Evolutionary conservation across 1,140 invertebrate species (phyloP).

Genomic region (Battus philenor): DNA sequence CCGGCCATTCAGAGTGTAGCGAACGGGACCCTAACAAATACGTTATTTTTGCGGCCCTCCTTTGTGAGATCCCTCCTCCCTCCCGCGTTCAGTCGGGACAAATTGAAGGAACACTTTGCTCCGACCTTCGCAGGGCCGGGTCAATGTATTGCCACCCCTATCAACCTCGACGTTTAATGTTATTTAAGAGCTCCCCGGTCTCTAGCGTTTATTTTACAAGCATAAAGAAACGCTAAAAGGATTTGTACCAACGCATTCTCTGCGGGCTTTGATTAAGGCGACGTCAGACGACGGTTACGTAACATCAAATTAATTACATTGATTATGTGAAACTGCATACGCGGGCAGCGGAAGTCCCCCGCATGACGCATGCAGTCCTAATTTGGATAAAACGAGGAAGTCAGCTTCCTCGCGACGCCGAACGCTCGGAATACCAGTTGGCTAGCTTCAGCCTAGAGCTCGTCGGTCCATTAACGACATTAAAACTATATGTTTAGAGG

Average conservation of each 20-base stretch:
- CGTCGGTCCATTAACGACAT: too few species aligned
- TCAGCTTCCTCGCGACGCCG: constrained; percentile 8
- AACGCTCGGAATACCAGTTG: constrained; percentile 1
- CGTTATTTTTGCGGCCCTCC: neutral
- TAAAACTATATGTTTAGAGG: too few species aligned
- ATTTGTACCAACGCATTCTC: too few species aligned
- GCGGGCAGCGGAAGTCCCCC: constrained; percentile 4
- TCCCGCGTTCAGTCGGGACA: constrained; percentile 3
- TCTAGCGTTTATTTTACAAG: constrained; percentile 5
- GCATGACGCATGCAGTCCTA: constrained; percentile 7
- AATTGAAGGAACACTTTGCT: constrained; percentile 11
- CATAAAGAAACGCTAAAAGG: too few species aligned
- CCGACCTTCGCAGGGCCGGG: constrained; percentile 7
- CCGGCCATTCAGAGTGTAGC: constrained; percentile 4
- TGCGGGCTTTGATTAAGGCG: too few species aligned
- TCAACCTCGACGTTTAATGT: constrained; percentile 12
- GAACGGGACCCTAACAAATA: constrained; percentile 6
- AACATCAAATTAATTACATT: too few species aligned
- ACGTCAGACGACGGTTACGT: too few species aligned
- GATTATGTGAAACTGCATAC: too few species aligned
- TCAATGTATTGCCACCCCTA: constrained; percentile 10
- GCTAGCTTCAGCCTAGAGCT: neutral
- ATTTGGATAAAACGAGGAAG: constrained; percentile 11
- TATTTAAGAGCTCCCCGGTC: constrained; percentile 6
- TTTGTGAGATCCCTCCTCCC: neutral